A percentile compares a stretch with the other conserved stretches of the same genome.
Evolutionary conservation across 2,888 invertebrate genomes (phyloP).

Genomic region (Anarsia innoxiella): DNA sequence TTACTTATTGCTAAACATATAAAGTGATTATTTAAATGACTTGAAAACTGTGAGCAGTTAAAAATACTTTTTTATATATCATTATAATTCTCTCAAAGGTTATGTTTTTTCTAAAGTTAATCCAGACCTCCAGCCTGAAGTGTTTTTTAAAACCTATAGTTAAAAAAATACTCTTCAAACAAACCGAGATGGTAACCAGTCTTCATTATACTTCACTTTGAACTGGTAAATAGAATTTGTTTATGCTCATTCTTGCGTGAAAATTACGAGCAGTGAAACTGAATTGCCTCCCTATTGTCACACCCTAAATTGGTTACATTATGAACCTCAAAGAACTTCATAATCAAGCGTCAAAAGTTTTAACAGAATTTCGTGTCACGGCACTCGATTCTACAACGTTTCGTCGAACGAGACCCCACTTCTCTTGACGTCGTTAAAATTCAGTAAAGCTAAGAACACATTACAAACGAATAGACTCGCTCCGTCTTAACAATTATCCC

Average conservation of each 20-base stretch:
- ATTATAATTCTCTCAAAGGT: no score
- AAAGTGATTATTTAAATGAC: no score
- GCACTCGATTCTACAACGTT: slow-evolving; percentile 20
- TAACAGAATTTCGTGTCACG: slow-evolving; percentile 28
- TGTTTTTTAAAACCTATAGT: no score
- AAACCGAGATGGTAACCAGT: no score
- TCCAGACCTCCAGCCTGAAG: no score
- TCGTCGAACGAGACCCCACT: background rate
- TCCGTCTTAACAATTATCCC: slow-evolving; percentile 41
- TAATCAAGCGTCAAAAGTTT: slow-evolving; percentile 26
- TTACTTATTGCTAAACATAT: no score
- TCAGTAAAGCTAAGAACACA: slow-evolving; percentile 44
- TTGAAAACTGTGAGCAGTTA: no score
- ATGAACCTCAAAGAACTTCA: slow-evolving; percentile 15
- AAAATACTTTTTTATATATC: no score
- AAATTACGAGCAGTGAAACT: slow-evolving; percentile 5
- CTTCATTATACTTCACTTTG: no score
- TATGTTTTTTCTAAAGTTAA: no score
- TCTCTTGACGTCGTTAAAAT: slow-evolving; percentile 33
- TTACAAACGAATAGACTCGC: slow-evolving; percentile 37
- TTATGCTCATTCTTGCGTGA: background rate
- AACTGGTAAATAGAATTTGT: background rate
- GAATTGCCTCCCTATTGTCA: slow-evolving; percentile 12
- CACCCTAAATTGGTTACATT: slow-evolving; percentile 15
- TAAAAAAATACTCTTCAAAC: no score